Evolutionary conservation across 2,888 invertebrate species (phyloP).

Genomic region (Oegoconia quadripuncta): DNA sequence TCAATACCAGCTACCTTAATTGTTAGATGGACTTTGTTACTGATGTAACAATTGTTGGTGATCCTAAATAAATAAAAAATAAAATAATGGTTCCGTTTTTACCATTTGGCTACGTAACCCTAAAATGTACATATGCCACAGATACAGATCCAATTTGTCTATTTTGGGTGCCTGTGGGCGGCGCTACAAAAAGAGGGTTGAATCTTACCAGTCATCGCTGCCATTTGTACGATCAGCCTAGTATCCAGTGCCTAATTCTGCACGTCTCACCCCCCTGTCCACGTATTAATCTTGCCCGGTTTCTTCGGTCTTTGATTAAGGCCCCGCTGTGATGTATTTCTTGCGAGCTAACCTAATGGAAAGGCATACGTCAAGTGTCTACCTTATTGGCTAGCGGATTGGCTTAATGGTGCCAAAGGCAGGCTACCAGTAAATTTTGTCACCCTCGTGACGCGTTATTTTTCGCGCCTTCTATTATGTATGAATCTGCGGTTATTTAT

Average conservation of each 20-base stretch:
- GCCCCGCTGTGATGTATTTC: slow-evolving; percentile 72
- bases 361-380: slow-evolving; percentile 75
- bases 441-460: slow-evolving; percentile 35
- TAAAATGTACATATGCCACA: too few species aligned
- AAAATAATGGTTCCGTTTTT: too few species aligned
- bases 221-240: slow-evolving; percentile 44
- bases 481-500: background rate
- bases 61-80: too few species aligned
- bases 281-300: slow-evolving; percentile 68
- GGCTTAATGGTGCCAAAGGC: slow-evolving; percentile 65
- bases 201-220: slow-evolving; percentile 30
- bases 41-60: too few species aligned
- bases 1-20: too few species aligned
- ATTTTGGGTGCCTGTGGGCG: slow-evolving; percentile 1
- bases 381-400: slow-evolving; percentile 72
- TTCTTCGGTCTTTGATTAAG: slow-evolving; percentile 74
- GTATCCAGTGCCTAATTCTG: slow-evolving; percentile 47
- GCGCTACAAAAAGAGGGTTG: slow-evolving; percentile 14
- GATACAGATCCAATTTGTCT: slow-evolving; percentile 11
- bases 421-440: slow-evolving; percentile 52
- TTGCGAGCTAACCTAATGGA: slow-evolving; percentile 73
- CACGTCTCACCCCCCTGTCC: slow-evolving; percentile 50
- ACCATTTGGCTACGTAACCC: too few species aligned
- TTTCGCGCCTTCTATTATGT: slow-evolving; percentile 6
- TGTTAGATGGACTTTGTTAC: too few species aligned